These are phyloP conservation scores for Pseudopleuronectes americanus DNA, from an alignment of 2,797 vertebrate species.

Conservation along the genomic window DNA sequence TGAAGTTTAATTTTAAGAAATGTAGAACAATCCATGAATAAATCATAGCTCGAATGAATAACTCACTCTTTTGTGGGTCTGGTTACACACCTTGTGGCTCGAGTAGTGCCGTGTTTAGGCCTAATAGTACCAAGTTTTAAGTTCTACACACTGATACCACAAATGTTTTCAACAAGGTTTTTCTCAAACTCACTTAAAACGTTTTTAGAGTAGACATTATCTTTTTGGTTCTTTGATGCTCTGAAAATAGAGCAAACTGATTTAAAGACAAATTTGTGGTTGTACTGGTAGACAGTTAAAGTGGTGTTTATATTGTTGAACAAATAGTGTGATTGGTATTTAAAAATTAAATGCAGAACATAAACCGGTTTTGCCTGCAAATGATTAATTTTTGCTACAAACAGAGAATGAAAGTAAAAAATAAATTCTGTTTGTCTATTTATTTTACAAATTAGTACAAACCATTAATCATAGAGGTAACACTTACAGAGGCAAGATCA, in stretches of 20 bases:
- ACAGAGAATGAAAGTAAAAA: no score
- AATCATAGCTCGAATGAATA: background rate
- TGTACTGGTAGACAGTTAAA: no score
- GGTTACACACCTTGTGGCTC: background rate
- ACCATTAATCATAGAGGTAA: no score
- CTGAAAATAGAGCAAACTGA: background rate
- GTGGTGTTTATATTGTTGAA: background rate
- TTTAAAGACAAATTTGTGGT: background rate
- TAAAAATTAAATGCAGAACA: no score
- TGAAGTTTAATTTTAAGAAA: no score
- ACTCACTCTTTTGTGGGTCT: background rate
- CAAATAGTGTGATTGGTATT: background rate
- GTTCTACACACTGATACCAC: slow-evolving; percentile 13
- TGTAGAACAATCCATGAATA: no score
- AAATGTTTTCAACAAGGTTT: background rate
- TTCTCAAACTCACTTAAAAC: background rate
- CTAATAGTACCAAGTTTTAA: background rate
- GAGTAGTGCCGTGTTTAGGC: background rate
- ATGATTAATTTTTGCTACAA: background rate
- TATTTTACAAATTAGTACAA: background rate
- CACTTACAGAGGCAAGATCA: no score
- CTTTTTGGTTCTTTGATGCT: background rate
- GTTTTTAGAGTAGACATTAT: no score
- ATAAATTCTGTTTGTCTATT: background rate
- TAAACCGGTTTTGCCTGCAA: background rate